These are phyloP conservation scores for Lophius piscatorius DNA, from an alignment of 2,113 vertebrate species.

Conservation along the genomic window DNA sequence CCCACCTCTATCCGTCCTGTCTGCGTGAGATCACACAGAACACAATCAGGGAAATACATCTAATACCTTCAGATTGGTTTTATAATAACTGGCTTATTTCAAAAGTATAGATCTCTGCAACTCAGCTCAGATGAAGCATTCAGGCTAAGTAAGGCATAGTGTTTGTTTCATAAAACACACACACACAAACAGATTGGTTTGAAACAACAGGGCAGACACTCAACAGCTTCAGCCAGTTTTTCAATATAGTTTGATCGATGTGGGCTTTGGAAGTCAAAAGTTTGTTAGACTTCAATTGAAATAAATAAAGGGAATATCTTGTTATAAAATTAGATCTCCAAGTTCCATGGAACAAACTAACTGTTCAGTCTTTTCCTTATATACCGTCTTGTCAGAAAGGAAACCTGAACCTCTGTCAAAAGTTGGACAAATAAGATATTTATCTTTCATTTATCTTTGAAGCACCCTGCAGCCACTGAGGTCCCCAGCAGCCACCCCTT, in stretches of 20 bases:
- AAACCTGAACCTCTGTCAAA: too few relatives aligned
- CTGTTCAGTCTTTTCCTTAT: background rate
- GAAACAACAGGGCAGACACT: conserved; percentile 13
- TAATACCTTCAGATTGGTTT: conserved; percentile 31
- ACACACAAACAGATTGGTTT: conserved; percentile 1
- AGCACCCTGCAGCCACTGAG: too few relatives aligned
- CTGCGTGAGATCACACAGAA: conserved; percentile 40
- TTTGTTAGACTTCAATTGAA: conserved; percentile 28
- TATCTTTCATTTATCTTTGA: too few relatives aligned
- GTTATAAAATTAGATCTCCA: conserved; percentile 8
- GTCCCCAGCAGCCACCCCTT: too few relatives aligned
- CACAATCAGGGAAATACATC: conserved; percentile 51
- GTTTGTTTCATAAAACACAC: background rate
- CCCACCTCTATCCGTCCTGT: conserved; percentile 28
- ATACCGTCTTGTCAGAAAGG: too few relatives aligned
- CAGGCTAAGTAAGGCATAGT: background rate
- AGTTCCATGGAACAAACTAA: conserved; percentile 3
- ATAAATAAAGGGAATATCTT: conserved; percentile 18
- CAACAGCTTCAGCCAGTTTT: conserved; percentile 11
- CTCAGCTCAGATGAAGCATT: background rate
- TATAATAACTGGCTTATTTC: conserved; percentile 63
- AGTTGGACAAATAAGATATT: too few relatives aligned
- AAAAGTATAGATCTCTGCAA: conserved; percentile 30
- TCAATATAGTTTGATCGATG: conserved; percentile 13
- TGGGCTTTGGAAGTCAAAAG: conserved; percentile 4